Evolutionary conservation across 2,888 invertebrate species (phyloP), one percentile per base, ranked within the genome.

Genomic region (Agriotes lineatus): DNA sequence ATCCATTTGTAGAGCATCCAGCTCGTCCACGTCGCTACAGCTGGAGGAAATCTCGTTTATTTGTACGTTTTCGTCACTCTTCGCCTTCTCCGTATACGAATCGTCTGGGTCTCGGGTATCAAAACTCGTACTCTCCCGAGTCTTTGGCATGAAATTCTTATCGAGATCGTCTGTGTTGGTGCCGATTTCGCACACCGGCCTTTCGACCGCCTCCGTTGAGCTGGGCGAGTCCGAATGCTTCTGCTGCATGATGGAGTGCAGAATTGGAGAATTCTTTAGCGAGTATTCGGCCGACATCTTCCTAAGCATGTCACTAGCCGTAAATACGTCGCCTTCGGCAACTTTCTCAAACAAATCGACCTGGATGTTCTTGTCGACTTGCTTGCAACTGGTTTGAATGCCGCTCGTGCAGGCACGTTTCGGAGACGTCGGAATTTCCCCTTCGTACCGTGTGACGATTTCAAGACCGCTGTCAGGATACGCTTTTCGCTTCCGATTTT

Each of bases 31-130:
- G n/a, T 86, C 85, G 6, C 87, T 86, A 44, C 88, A 88, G 75
- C 89, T 89, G 0, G 90, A 90, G 0, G 90, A 90, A 14, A 91
- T 88, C 81, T 91, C 90, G 80, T 90, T 88, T 72, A 90, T 90
- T 82, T 91, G 90, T 44, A 90, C 90, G 48, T 76, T 78, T 68
- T 75, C 77, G 33, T 73, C 71, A 7, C 56, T 56, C 10, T 35
- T n/a, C 5, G 2, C n/a, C 2, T 10, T 2, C 7, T 39, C 37
- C 3, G 4, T 12, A 5, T 2, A n/a, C n/a, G 4, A n/a, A 2
- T 12, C 14, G 37, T 39, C 12, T 39, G 4, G 12, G 16, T 18
- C 25, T 20, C 54, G 60, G 72, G 80, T 78, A 65, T 82, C 82
- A 61, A 78, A 82, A 70, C 78, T 78, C 57, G 80, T 78, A 70